These are phyloP conservation scores for Troides helena DNA, from an alignment of 2,888 invertebrate species.

Conservation along the genomic window DNA sequence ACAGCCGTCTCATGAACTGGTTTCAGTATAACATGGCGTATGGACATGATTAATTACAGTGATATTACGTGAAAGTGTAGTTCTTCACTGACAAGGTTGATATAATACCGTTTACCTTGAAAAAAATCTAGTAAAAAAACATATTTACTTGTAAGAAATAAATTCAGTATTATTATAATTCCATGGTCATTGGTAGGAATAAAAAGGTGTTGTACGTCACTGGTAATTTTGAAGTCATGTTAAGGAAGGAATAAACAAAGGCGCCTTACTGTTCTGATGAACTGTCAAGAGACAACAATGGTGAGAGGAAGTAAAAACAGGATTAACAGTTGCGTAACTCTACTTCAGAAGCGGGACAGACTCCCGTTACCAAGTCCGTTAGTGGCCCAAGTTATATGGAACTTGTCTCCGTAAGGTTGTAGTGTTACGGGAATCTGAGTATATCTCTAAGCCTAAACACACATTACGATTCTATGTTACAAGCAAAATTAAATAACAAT, in stretches of 20 bases:
- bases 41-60: background rate
- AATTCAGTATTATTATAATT: too few species aligned
- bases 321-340: slow-evolving; percentile 41
- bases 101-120: background rate
- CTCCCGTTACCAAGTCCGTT: slow-evolving; percentile 64
- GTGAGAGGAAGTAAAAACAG: slow-evolving; percentile 34
- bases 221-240: background rate
- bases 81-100: background rate
- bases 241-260: background rate
- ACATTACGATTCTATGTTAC: background rate
- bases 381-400: slow-evolving; percentile 48
- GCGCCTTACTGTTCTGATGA: slow-evolving; percentile 1
- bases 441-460: slow-evolving; percentile 5
- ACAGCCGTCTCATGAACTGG: too few species aligned
- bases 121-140: background rate
- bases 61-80: background rate
- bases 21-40: too few species aligned
- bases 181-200: too few species aligned
- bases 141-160: too few species aligned
- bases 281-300: slow-evolving; percentile 20
- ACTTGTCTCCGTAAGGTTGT: slow-evolving; percentile 36
- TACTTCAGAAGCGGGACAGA: slow-evolving; percentile 46
- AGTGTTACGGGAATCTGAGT: slow-evolving; percentile 34
- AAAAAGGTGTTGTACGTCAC: background rate
- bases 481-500: background rate